A percentile compares a stretch with the other conserved stretches of the same genome.
Conservation (phyloP, 2,888 invertebrate species). For the Tachina lurida region DNA sequence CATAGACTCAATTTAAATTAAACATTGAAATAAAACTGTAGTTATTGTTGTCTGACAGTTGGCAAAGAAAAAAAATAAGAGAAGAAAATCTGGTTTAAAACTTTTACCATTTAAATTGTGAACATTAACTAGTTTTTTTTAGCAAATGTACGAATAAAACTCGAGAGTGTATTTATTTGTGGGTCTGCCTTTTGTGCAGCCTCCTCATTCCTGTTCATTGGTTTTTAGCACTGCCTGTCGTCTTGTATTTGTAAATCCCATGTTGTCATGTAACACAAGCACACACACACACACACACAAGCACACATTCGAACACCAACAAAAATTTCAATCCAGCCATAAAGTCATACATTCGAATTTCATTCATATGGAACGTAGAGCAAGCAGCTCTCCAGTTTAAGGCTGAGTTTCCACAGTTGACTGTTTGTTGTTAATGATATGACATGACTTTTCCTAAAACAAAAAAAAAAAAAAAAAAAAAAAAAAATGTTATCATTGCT, state of each 20-base stretch:
- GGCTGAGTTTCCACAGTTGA: constrained; percentile 16
- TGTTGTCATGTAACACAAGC: not conserved
- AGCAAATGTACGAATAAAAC: constrained; percentile 29
- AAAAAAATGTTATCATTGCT: constrained; percentile 61
- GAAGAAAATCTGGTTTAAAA: constrained; percentile 26
- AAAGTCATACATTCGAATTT: not conserved
- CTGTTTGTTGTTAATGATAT: constrained; percentile 64
- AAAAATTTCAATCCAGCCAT: constrained; percentile 23
- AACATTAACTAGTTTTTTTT: constrained; percentile 67
- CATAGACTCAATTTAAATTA: constrained; percentile 43
- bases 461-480: constrained; percentile 17
- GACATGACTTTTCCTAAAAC: constrained; percentile 63
- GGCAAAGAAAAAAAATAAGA: constrained; percentile 3
- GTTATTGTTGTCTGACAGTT: constrained; percentile 37
- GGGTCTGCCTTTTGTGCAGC: not conserved
- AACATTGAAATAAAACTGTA: constrained; percentile 52
- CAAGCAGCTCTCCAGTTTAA: not conserved
- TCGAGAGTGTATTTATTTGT: constrained; percentile 25
- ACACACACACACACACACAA: constrained; percentile 4
- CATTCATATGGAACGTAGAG: not conserved
- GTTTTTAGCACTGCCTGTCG: constrained; percentile 31
- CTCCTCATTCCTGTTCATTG: constrained; percentile 53
- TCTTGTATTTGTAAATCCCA: constrained; percentile 48
- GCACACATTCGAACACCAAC: constrained; percentile 12
- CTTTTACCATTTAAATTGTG: constrained; percentile 65